Evolutionary conservation across 2,797 vertebrate species (phyloP), one percentile per base, ranked within the genome.

Genomic region (Epinephelus malabaricus): DNA sequence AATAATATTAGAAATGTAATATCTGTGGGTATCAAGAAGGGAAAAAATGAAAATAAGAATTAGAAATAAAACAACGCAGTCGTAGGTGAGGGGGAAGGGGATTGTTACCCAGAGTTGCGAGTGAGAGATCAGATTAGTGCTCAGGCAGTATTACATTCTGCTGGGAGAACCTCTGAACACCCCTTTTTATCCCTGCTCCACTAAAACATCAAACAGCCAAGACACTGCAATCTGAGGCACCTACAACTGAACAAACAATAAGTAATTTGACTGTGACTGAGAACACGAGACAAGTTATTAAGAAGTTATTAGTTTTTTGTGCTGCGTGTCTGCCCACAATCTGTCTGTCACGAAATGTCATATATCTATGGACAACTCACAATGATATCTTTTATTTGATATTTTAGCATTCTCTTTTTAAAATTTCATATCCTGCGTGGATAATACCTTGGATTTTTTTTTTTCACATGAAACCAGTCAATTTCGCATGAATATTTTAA

Each of bases 401-500:
- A 61, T 69, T 78, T 64, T 23, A 13, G 23, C 45, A 30, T 81
- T 78, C 56, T 74, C 72, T 86, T 73, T 38, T 74, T 30, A 21
- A 14, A 7, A 69, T 83, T 74, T 46, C 19, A 78, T 80, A 62
- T 84, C 53, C 61, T 78, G 15, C 78, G 73, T 78, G 14, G 66
- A 50, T 38, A 73, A 18, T 58, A 27, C 6, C 9, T 49, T 62
- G 1, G 25, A 46, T 69, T 85, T 50, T 66, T 69, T 68, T 68
- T 56, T 62, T n/a, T 17, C 11, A 73, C 7, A n/a, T 50, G 47
- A 25, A 81, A 59, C 55, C 30, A 79, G 30, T 80, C 56, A 65
- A 23, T 83, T 69, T 76, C 5, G 47, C 23, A 76, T 87, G 38
- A 86, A 88, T 91, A 80, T 86, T 86, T 86, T 25, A 86, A 71